These are phyloP conservation scores for Gallinago jamesoni DNA, from an alignment of 2,113 vertebrate species.

Conservation along the genomic window DNA sequence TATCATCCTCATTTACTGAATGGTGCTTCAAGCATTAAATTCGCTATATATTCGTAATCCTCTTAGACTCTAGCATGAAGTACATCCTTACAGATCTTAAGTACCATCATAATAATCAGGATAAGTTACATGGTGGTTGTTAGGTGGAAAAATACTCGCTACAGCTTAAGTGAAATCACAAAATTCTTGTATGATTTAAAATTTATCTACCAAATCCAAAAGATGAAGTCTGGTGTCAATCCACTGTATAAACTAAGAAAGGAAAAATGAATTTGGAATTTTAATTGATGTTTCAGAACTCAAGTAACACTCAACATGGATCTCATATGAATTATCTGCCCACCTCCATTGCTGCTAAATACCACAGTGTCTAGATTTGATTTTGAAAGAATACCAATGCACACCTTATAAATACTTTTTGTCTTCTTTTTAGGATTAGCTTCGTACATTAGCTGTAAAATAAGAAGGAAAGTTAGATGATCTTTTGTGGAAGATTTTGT, in stretches of 20 bases:
- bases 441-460: constrained; percentile 89
- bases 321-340: constrained; percentile 65
- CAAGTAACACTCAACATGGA: constrained; percentile 62
- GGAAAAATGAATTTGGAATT: constrained; percentile 53
- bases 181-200: constrained; percentile 31
- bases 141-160: constrained; percentile 41
- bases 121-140: constrained; percentile 22
- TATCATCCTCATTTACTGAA: not conserved
- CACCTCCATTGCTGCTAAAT: constrained; percentile 70
- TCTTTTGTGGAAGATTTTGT: constrained; percentile 71
- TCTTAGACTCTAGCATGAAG: constrained; percentile 31
- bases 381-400: constrained; percentile 72
- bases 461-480: constrained; percentile 76
- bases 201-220: constrained; percentile 65
- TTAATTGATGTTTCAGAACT: constrained; percentile 52
- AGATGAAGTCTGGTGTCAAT: constrained; percentile 59
- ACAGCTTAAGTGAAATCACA: constrained; percentile 58
- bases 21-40: constrained; percentile 5
- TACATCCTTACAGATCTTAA: constrained; percentile 4
- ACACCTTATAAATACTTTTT: constrained; percentile 95
- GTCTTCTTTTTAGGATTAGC: constrained; percentile 95
- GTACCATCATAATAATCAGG: not conserved
- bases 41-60: constrained; percentile 33
- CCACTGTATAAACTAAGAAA: constrained; percentile 64
- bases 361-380: constrained; percentile 67